phyloP scores from a whole-genome alignment of 2,888 invertebrate species.

The Drosophila kuntzei region DNA sequence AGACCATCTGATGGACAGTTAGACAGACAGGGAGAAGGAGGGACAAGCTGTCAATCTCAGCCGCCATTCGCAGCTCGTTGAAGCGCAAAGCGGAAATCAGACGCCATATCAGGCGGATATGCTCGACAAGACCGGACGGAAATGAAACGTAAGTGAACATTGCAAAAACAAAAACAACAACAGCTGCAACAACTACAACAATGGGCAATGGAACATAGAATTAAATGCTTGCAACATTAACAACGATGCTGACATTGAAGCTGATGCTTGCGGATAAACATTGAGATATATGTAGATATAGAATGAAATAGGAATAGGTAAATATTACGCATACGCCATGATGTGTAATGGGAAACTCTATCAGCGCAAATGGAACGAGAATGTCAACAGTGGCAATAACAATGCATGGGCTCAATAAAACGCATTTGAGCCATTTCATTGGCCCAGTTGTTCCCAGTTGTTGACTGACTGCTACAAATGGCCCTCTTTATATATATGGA shows the following conservation, averaged over 20 bases:
- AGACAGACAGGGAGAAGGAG: neutral
- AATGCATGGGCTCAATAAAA: constrained; percentile 47
- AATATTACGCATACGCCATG: constrained; percentile 39
- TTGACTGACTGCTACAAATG: constrained; percentile 33
- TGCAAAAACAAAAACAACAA: constrained; percentile 37
- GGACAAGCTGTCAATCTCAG: constrained; percentile 63
- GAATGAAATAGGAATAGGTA: constrained; percentile 23
- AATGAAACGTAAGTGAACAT: constrained; percentile 62
- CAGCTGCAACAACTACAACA: constrained; percentile 1
- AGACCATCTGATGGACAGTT: constrained; percentile 9
- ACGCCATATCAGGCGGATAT: constrained; percentile 73
- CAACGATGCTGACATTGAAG: constrained; percentile 49
- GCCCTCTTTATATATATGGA: constrained; percentile 1
- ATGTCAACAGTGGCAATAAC: constrained; percentile 34
- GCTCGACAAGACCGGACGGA: constrained; percentile 66
- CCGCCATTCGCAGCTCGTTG: constrained; percentile 47
- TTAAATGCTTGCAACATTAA: constrained; percentile 43
- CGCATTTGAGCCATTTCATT: constrained; percentile 39
- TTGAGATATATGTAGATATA: constrained; percentile 1
- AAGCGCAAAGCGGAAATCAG: constrained; percentile 72
- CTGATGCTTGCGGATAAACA: constrained; percentile 6
- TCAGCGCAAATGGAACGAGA: constrained; percentile 20
- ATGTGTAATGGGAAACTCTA: neutral
- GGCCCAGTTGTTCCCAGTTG: constrained; percentile 3
- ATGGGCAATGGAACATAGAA: constrained; percentile 36